A percentile compares a stretch with the other conserved stretches of the same genome.
phyloP scores from a whole-genome alignment of 2,113 vertebrate genomes.

The Mormoops blainvillei region DNA sequence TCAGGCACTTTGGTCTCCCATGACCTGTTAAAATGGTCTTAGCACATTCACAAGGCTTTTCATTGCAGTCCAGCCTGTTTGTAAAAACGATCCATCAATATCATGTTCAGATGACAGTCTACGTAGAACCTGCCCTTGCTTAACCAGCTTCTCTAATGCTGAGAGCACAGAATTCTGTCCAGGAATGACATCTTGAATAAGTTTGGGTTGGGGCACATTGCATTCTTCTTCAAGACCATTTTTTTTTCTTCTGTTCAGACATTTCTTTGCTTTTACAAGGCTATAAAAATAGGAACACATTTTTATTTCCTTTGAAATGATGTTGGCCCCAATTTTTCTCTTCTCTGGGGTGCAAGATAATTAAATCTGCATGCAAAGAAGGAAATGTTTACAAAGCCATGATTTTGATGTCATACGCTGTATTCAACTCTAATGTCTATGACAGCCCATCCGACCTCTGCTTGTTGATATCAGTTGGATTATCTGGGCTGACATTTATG shows the following conservation, averaged over 20 bases:
- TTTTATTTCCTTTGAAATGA: constrained; percentile 63
- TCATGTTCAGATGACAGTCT: constrained; percentile 74
- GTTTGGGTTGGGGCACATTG: constrained; percentile 69
- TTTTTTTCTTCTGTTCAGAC: constrained; percentile 61
- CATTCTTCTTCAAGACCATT: constrained; percentile 67
- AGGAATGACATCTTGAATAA: constrained; percentile 81
- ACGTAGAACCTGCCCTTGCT: constrained; percentile 65
- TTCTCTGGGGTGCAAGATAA: constrained; percentile 38
- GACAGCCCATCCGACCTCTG: not conserved
- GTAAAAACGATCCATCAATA: constrained; percentile 79
- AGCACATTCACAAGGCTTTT: constrained; percentile 79
- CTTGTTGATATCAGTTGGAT: constrained; percentile 57
- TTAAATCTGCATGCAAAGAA: constrained; percentile 58
- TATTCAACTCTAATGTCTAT: constrained; percentile 29
- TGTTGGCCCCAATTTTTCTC: constrained; percentile 54
- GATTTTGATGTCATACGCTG: constrained; percentile 53
- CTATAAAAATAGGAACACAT: constrained; percentile 73
- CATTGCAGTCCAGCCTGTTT: constrained; percentile 75
- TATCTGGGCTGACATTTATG: constrained; percentile 63
- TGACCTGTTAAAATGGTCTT: constrained; percentile 79
- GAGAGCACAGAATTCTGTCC: constrained; percentile 66
- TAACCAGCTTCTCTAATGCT: constrained; percentile 64
- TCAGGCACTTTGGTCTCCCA: constrained; percentile 77
- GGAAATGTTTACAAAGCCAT: constrained; percentile 69
- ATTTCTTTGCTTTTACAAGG: constrained; percentile 72